These are phyloP conservation scores for Cyclura pinguis DNA, from an alignment of 2,797 vertebrate species.

Conservation along the genomic window DNA sequence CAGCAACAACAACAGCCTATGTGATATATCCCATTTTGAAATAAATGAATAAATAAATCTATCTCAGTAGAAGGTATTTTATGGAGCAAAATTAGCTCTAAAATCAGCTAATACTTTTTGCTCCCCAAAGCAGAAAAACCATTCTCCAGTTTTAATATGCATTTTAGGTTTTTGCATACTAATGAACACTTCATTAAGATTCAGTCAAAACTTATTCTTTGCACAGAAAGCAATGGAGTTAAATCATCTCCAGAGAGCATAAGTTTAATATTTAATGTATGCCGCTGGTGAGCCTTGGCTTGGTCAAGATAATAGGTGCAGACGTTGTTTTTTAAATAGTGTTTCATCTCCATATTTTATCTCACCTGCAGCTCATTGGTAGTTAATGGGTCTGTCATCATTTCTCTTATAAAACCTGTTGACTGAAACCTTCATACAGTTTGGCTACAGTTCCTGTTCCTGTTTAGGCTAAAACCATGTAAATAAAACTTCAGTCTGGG, in stretches of 20 bases:
- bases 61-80: neutral
- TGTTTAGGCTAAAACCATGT: slow-evolving; percentile 65
- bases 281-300: neutral
- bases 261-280: slow-evolving; percentile 39
- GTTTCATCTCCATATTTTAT: slow-evolving; percentile 58
- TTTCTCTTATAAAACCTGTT: slow-evolving; percentile 66
- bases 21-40: too few species aligned
- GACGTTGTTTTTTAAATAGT: slow-evolving; percentile 48
- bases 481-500: slow-evolving; percentile 60
- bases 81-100: slow-evolving; percentile 45
- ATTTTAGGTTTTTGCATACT: slow-evolving; percentile 54
- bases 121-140: slow-evolving; percentile 28
- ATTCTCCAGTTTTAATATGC: slow-evolving; percentile 37
- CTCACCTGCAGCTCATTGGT: slow-evolving; percentile 22
- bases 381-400: slow-evolving; percentile 62
- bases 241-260: slow-evolving; percentile 42
- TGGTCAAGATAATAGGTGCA: slow-evolving; percentile 21
- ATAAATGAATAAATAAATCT: neutral
- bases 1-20: neutral
- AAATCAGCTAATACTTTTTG: slow-evolving; percentile 37
- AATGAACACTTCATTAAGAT: slow-evolving; percentile 66
- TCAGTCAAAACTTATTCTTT: slow-evolving; percentile 45
- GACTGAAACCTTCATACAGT: slow-evolving; percentile 64
- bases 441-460: slow-evolving; percentile 57
- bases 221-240: slow-evolving; percentile 51